Evolutionary conservation across 2,888 invertebrate genomes (phyloP), one percentile per base, ranked within the genome.

Genomic region (Cephus spinipes): DNA sequence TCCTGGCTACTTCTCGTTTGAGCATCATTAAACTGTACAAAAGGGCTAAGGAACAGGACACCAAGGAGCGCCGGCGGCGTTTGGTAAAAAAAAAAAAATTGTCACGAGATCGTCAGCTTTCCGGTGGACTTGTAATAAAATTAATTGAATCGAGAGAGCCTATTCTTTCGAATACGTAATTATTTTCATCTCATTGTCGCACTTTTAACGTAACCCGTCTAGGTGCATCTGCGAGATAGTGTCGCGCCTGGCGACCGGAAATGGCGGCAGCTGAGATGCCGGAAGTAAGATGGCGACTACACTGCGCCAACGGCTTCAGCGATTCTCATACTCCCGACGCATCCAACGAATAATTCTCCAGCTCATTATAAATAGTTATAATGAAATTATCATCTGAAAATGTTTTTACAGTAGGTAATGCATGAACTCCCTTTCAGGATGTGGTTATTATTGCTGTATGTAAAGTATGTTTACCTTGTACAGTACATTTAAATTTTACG

Each of bases 261-360:
- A 78, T 79, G 85, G 83, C 80, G 81, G 80, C 87, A 87, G 87
- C 86, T 87, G 87, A 86, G 85, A 83, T 75, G 76, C 83, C 86
- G 86, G 86, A 87, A 86, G 82, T 82, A 83, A 85, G 83, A 86
- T 83, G 82, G 81, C 84, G 83, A 75, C 76, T 78, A 79, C 80
- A 80, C 73, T 81, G 81, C 79, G 33, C 74, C 75, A 74, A 68
- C 76, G 33, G 71, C 31, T 33, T 33, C 71, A 31, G 12, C 71
- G 71, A 71, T 71, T 33, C 71, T 71, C 71, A 33, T 33, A 71
- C 33, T 33, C 71, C 6, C 33, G 71, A 12, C 71, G 71, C 23
- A 55, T 23, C 55, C 23, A 9, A 23, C 55, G 9, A 55, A 55
- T 55, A 23, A 55, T 55, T 55, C 6, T 55, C 55, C 23, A 9